Percentiles rank a stretch among this genome's conserved stretches.
Conservation (phyloP, 1,140 invertebrate species). For the Caenorhabditis brenneri region DNA sequence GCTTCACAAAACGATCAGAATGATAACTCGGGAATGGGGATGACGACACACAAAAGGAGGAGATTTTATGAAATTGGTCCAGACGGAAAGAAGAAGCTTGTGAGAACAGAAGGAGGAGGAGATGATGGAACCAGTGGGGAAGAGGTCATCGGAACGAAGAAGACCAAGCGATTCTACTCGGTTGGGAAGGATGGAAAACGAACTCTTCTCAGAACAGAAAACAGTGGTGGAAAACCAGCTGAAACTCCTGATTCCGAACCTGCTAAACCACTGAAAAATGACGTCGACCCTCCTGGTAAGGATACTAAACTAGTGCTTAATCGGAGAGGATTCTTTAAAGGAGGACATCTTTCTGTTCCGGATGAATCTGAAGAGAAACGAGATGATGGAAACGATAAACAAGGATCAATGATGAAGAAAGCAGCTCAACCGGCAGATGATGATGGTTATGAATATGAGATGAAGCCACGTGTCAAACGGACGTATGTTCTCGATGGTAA, state of each 20-base stretch:
- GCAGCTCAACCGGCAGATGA: not conserved
- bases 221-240: not conserved
- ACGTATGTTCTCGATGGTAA: not conserved
- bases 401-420: not conserved
- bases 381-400: not conserved
- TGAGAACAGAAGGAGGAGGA: not conserved
- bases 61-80: not conserved
- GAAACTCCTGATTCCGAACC: not conserved
- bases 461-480: not conserved
- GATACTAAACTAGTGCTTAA: not conserved
- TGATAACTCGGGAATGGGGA: not conserved
- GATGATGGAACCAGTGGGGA: not conserved
- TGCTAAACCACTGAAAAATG: not conserved
- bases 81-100: not conserved
- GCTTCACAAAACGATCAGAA: not conserved
- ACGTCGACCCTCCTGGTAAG: slow-evolving; percentile 16
- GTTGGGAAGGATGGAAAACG: not conserved
- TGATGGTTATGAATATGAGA: not conserved
- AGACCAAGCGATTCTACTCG: not conserved
- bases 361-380: not conserved
- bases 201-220: not conserved
- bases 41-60: not conserved
- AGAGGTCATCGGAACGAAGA: not conserved
- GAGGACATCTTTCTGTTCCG: not conserved
- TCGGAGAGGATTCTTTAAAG: slow-evolving; percentile 15